Conservation (phyloP, 2,113 vertebrate species). For the Phoxinus phoxinus region DNA sequence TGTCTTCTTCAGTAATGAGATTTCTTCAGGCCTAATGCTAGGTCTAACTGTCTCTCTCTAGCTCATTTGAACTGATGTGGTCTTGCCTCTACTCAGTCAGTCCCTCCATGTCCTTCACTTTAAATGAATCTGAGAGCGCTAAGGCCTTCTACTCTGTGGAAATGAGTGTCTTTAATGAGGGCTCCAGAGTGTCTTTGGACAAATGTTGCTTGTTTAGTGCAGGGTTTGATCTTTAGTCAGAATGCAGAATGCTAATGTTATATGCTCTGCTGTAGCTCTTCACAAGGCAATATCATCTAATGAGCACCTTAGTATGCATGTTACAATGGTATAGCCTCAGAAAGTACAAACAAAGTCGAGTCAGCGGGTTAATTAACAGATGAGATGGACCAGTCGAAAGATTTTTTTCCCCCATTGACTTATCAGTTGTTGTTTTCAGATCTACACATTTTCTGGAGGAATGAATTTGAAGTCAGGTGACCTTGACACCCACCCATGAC, state of each 20-base stretch:
- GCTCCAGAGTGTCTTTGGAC: slow-evolving; percentile 59
- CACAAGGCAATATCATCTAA: background rate
- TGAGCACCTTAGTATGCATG: background rate
- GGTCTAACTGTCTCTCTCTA: background rate
- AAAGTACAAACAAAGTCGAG: background rate
- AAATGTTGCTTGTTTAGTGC: slow-evolving; percentile 59
- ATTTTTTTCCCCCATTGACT: background rate
- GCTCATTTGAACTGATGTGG: background rate
- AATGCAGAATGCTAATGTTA: slow-evolving; percentile 51
- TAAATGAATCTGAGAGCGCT: slow-evolving; percentile 61
- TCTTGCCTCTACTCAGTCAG: slow-evolving; percentile 43
- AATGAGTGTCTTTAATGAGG: slow-evolving; percentile 68
- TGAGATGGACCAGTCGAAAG: background rate
- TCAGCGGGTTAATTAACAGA: slow-evolving; percentile 30
- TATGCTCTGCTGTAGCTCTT: slow-evolving; percentile 6
- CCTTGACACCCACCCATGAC: slow-evolving; percentile 32
- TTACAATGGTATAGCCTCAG: background rate
- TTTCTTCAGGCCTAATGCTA: background rate
- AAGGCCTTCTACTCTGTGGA: slow-evolving; percentile 49
- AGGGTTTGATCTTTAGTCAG: slow-evolving; percentile 44
- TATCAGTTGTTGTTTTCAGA: slow-evolving; percentile 23
- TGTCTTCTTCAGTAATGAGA: background rate
- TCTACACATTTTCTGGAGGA: slow-evolving; percentile 33
- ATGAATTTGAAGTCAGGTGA: slow-evolving; percentile 1
- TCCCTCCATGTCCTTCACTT: slow-evolving; percentile 61